Percentiles rank a stretch among this genome's conserved stretches.
These are phyloP conservation scores for Sisyra terminalis DNA, from an alignment of 2,888 invertebrate genomes.

Conservation along the genomic window DNA sequence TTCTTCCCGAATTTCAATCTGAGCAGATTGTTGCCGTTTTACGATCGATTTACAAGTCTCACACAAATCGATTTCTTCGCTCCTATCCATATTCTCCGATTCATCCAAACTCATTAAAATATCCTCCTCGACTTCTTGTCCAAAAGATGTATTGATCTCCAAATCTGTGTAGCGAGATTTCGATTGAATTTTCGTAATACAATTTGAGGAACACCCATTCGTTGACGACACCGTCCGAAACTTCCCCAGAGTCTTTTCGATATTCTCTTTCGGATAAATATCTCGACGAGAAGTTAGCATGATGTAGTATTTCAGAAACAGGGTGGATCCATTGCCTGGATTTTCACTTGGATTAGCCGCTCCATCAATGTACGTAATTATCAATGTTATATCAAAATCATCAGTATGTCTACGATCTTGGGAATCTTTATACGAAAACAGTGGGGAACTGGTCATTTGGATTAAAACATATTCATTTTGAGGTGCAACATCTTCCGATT, in stretches of 20 bases:
- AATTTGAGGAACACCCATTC: constrained; percentile 11
- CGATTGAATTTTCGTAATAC: neutral
- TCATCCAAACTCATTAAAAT: neutral
- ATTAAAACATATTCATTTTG: constrained; percentile 46
- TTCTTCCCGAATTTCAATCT: constrained; percentile 30
- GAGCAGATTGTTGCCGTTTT: too few relatives aligned
- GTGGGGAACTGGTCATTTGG: constrained; percentile 36
- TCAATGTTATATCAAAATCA: constrained; percentile 48
- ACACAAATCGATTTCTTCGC: neutral
- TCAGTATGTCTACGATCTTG: constrained; percentile 42
- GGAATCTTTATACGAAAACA: constrained; percentile 37
- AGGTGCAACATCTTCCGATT: constrained; percentile 18
- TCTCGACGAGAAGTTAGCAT: constrained; percentile 42
- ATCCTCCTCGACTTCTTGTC: constrained; percentile 6
- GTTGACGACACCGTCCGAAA: constrained; percentile 38
- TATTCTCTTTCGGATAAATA: constrained; percentile 40
- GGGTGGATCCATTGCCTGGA: neutral
- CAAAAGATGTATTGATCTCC: constrained; percentile 4
- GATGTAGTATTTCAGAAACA: constrained; percentile 40
- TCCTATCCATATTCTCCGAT: neutral
- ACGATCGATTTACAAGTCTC: too few relatives aligned
- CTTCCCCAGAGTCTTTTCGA: constrained; percentile 40
- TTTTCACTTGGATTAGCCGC: neutral
- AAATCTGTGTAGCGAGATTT: constrained; percentile 1
- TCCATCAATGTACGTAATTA: constrained; percentile 35